These are phyloP conservation scores for Chaetophractus vellerosus DNA, from an alignment of 2,797 vertebrate species.

Conservation along the genomic window DNA sequence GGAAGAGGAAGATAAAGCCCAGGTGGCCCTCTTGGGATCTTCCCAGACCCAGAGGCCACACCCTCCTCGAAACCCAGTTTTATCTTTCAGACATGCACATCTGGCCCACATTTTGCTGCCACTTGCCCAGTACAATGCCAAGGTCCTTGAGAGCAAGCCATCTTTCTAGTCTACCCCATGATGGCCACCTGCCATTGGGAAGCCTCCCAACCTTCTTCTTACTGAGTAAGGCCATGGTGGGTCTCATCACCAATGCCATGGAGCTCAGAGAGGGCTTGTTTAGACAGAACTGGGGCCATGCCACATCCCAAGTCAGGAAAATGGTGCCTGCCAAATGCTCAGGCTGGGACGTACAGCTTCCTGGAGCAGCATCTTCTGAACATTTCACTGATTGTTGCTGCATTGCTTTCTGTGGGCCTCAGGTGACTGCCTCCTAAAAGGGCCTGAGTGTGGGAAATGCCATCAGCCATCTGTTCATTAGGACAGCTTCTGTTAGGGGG, in stretches of 20 bases:
- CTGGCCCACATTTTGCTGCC: neutral
- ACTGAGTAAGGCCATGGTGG: neutral
- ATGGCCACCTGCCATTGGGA: neutral
- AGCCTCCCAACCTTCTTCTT: neutral
- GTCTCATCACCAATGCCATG: neutral
- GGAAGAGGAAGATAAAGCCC: neutral
- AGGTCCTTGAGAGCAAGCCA: neutral
- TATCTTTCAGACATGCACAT: neutral
- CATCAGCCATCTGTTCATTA: neutral
- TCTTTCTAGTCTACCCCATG: neutral
- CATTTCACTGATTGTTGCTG: neutral
- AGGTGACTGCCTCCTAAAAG: neutral
- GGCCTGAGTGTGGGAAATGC: neutral
- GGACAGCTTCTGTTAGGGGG: neutral
- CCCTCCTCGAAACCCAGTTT: neutral
- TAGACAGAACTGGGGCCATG: neutral
- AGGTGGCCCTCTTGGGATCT: neutral
- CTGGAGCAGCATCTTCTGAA: neutral
- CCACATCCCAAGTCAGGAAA: neutral
- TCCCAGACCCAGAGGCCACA: too few relatives aligned
- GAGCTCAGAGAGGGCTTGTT: neutral
- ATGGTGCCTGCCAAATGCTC: fast-evolving
- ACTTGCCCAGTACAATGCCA: neutral
- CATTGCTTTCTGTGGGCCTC: too few relatives aligned
- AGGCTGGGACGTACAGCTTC: neutral